Evolutionary conservation across 1,140 invertebrate species (phyloP).

Genomic region (Camponotus pennsylvanicus): DNA sequence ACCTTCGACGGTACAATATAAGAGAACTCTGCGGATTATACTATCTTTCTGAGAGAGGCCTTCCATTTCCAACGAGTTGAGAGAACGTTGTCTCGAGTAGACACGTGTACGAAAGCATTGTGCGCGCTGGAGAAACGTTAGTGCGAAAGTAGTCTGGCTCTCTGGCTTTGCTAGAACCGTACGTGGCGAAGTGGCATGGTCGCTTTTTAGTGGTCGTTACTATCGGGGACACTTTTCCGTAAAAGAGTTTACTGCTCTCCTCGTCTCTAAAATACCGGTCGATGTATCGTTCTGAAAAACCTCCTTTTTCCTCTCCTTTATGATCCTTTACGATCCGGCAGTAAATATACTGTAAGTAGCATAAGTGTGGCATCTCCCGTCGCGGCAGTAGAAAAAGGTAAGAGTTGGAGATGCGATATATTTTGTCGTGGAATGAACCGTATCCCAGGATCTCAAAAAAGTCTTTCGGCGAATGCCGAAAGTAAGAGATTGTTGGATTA

Average conservation of each 20-base stretch:
- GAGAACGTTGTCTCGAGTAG: slow-evolving; percentile 59
- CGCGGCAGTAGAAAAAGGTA: background rate
- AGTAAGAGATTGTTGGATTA: background rate
- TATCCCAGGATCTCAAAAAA: background rate
- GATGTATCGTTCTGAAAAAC: slow-evolving; percentile 55
- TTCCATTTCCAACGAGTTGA: slow-evolving; percentile 50
- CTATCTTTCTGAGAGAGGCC: slow-evolving; percentile 47
- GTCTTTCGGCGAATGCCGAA: background rate
- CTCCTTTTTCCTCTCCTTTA: slow-evolving; percentile 14
- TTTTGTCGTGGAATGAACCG: slow-evolving; percentile 11
- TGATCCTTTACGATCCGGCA: slow-evolving; percentile 32
- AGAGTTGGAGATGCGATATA: slow-evolving; percentile 16
- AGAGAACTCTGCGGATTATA: slow-evolving; percentile 15
- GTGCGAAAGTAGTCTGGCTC: slow-evolving; percentile 15
- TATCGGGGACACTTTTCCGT: slow-evolving; percentile 64
- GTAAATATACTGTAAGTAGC: slow-evolving; percentile 51
- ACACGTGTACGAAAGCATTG: slow-evolving; percentile 56
- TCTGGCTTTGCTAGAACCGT: slow-evolving; percentile 38
- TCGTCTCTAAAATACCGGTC: slow-evolving; percentile 42
- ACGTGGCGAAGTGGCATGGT: slow-evolving; percentile 60
- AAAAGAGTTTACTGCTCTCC: slow-evolving; percentile 59
- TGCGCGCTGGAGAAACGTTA: slow-evolving; percentile 57
- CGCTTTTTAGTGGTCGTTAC: slow-evolving; percentile 66
- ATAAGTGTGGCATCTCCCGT: slow-evolving; percentile 40
- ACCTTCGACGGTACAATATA: background rate